These are phyloP conservation scores for Phodopus roborovskii DNA, from an alignment of 2,113 vertebrate species.

Conservation along the genomic window DNA sequence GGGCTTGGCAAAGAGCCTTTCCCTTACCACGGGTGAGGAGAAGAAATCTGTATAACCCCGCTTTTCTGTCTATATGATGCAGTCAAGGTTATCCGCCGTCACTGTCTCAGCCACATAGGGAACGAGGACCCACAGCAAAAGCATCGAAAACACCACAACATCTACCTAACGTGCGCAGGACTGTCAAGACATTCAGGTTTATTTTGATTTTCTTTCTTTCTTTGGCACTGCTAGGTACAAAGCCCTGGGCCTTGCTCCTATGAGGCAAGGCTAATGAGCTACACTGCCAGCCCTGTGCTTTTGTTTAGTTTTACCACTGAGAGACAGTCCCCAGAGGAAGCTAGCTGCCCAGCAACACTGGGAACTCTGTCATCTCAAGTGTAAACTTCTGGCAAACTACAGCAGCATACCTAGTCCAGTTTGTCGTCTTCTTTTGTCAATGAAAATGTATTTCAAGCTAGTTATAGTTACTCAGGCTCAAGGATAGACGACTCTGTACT, in stretches of 20 bases:
- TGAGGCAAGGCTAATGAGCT: not conserved
- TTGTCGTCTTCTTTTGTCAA: not conserved
- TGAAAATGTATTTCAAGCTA: conserved; percentile 56
- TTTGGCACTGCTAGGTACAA: not conserved
- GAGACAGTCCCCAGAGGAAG: not conserved
- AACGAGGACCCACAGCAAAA: not conserved
- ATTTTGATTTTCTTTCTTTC: not conserved
- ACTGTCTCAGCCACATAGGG: not conserved
- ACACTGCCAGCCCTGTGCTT: not conserved
- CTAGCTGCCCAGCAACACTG: not conserved
- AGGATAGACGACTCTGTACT: not conserved
- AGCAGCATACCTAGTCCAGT: not conserved
- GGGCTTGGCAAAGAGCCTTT: conserved; percentile 3
- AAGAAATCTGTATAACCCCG: not conserved
- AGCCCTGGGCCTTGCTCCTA: not conserved
- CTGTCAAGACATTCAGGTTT: not conserved
- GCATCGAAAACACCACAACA: not conserved
- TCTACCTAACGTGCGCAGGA: not conserved
- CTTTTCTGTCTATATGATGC: not conserved
- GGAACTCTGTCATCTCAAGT: not conserved
- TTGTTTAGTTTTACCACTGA: not conserved
- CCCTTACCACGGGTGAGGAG: not conserved
- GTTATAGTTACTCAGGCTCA: not conserved
- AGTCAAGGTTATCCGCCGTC: not conserved
- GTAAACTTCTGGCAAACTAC: not conserved